Percentiles rank a stretch among this genome's conserved stretches.
These are phyloP conservation scores for Salmo trutta DNA, from an alignment of 2,797 vertebrate genomes.

Conservation along the genomic window DNA sequence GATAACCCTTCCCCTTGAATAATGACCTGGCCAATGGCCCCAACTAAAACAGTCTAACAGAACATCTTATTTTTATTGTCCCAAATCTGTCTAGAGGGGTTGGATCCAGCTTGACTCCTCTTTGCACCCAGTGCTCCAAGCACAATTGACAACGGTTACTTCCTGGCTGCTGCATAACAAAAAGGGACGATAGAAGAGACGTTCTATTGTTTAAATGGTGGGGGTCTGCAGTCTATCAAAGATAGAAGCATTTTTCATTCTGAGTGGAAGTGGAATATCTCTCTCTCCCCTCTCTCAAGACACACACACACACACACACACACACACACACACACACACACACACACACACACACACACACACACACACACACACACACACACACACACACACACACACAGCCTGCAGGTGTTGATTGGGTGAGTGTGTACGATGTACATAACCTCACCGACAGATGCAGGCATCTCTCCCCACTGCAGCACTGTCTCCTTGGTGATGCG, in stretches of 20 bases:
- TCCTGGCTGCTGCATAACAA: not conserved
- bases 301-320: not conserved
- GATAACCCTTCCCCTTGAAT: constrained; percentile 40
- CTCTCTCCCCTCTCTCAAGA: not conserved
- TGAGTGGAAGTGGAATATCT: not conserved
- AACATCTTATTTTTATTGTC: constrained; percentile 53
- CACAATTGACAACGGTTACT: not conserved
- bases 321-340: not conserved
- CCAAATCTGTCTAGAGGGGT: constrained; percentile 50
- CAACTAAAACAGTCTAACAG: constrained; percentile 37
- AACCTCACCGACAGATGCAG: constrained; percentile 86
- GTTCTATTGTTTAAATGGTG: not conserved
- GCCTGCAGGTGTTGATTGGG: not conserved
- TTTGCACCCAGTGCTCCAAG: not conserved
- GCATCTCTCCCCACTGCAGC: constrained; percentile 94
- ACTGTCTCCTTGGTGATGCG: constrained; percentile 93
- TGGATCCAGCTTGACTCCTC: not conserved
- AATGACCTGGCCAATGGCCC: constrained; percentile 45
- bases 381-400: not conserved
- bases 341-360: not conserved
- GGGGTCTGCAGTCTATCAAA: not conserved
- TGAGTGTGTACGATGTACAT: not conserved
- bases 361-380: not conserved
- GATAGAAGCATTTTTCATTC: not conserved
- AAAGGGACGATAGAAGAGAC: not conserved